These are phyloP conservation scores for Pollicipes pollicipes DNA, from an alignment of 1,140 invertebrate genomes.

Conservation along the genomic window DNA sequence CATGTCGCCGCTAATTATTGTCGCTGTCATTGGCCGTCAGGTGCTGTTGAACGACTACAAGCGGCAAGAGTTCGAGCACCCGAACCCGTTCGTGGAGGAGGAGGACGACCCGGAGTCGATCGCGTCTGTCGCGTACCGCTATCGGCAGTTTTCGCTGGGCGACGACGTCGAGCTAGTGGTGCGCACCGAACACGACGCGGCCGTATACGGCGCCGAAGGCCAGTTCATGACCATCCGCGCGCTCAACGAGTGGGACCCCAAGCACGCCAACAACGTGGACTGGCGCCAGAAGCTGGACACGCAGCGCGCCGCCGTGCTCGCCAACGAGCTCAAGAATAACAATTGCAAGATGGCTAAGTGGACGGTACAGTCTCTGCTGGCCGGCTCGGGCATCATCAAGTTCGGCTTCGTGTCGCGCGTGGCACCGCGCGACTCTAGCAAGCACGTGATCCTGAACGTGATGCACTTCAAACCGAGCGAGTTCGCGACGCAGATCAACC, in stretches of 20 bases:
- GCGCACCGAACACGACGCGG: slow-evolving; percentile 92
- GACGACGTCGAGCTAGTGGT: slow-evolving; percentile 80
- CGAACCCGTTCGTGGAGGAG: slow-evolving; percentile 83
- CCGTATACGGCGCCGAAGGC: slow-evolving; percentile 62
- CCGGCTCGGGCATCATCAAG: slow-evolving; percentile 93
- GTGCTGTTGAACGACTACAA: slow-evolving; percentile 25
- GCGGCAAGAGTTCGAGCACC: slow-evolving; percentile 72
- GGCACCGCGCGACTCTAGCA: slow-evolving; percentile 79
- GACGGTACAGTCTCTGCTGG: slow-evolving; percentile 91
- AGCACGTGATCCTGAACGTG: slow-evolving; percentile 93
- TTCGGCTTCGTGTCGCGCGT: slow-evolving; percentile 95
- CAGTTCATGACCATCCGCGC: slow-evolving; percentile 84
- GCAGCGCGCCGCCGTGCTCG: slow-evolving; percentile 91
- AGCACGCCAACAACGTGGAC: slow-evolving; percentile 85
- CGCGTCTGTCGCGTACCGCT: slow-evolving; percentile 88
- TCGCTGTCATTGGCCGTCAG: slow-evolving; percentile 5
- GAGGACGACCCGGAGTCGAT: slow-evolving; percentile 67
- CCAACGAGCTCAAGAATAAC: slow-evolving; percentile 96
- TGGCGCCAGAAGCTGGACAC: slow-evolving; percentile 95
- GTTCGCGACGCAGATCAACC: slow-evolving; percentile 95
- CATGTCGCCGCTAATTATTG: too few relatives aligned
- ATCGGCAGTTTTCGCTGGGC: slow-evolving; percentile 91
- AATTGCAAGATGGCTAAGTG: slow-evolving; percentile 97
- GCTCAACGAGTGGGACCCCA: slow-evolving; percentile 97
- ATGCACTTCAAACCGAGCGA: slow-evolving; percentile 97